These are phyloP conservation scores for Magallana angulata DNA, from an alignment of 1,140 invertebrate species.

Conservation along the genomic window DNA sequence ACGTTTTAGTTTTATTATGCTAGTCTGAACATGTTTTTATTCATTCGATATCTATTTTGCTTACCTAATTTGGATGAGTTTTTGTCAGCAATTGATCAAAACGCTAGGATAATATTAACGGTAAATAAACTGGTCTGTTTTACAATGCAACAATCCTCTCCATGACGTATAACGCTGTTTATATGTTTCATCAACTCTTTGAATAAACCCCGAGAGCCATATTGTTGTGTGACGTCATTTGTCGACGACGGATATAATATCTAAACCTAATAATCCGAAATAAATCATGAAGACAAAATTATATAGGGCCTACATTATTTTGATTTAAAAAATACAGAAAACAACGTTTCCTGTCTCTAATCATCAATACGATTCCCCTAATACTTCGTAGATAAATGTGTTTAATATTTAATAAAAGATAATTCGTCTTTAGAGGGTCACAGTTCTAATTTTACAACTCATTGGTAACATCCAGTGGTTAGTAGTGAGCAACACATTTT, in stretches of 20 bases:
- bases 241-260: not conserved
- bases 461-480: too few relatives aligned
- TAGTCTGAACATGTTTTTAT: slow-evolving; percentile 37
- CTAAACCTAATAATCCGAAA: not conserved
- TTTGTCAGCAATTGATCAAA: not conserved
- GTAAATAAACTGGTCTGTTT: not conserved
- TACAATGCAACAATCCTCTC: not conserved
- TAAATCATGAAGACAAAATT: not conserved
- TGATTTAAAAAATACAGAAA: too few relatives aligned
- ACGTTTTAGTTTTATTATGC: not conserved
- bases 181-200: not conserved
- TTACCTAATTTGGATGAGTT: not conserved
- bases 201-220: slow-evolving; percentile 12
- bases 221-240: slow-evolving; percentile 35
- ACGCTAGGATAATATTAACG: not conserved
- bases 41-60: not conserved
- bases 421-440: too few relatives aligned
- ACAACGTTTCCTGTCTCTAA: too few relatives aligned
- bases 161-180: not conserved
- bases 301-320: too few relatives aligned
- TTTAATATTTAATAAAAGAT: too few relatives aligned
- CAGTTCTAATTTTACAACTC: too few relatives aligned
- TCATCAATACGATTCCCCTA: too few relatives aligned
- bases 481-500: too few relatives aligned
- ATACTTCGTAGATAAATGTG: too few relatives aligned